phyloP scores from a whole-genome alignment of 2,888 invertebrate genomes.

The Mythimna pallens region DNA sequence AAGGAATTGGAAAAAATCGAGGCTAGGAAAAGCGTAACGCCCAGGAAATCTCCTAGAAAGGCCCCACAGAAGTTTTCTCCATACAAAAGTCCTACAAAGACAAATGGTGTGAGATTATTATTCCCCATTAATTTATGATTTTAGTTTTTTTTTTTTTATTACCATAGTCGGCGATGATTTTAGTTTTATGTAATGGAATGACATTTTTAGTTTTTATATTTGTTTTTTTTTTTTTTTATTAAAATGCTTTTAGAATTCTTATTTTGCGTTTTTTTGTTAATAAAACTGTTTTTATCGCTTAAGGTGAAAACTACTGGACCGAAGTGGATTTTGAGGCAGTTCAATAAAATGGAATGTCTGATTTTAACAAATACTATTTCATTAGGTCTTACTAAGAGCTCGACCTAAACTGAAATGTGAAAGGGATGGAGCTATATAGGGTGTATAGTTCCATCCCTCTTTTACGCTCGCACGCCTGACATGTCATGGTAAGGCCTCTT shows the following conservation, averaged over 20 bases:
- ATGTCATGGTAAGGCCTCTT: too few relatives aligned
- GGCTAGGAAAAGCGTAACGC: conserved; percentile 62
- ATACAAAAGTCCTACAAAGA: conserved; percentile 75
- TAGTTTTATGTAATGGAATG: conserved; percentile 28
- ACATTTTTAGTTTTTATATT: conserved; percentile 28
- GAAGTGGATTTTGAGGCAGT: too few relatives aligned
- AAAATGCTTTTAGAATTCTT: conserved; percentile 14
- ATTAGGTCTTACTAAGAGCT: too few relatives aligned
- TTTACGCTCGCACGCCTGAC: too few relatives aligned
- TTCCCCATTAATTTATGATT: conserved; percentile 76
- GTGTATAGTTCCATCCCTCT: too few relatives aligned
- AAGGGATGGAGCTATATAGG: too few relatives aligned
- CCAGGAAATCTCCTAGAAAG: conserved; percentile 80
- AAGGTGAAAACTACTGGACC: not conserved
- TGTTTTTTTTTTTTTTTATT: conserved; percentile 5
- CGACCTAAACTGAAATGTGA: too few relatives aligned
- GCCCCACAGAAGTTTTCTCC: conserved; percentile 81
- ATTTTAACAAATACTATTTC: too few relatives aligned
- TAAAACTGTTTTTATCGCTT: not conserved
- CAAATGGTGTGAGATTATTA: conserved; percentile 78
- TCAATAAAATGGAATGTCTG: too few relatives aligned
- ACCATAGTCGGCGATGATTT: not conserved
- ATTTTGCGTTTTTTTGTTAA: not conserved
- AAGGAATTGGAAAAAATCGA: conserved; percentile 68
- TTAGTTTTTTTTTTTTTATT: not conserved